These are phyloP conservation scores for Thunnus maccoyii DNA, from an alignment of 2,113 vertebrate genomes.

Conservation along the genomic window DNA sequence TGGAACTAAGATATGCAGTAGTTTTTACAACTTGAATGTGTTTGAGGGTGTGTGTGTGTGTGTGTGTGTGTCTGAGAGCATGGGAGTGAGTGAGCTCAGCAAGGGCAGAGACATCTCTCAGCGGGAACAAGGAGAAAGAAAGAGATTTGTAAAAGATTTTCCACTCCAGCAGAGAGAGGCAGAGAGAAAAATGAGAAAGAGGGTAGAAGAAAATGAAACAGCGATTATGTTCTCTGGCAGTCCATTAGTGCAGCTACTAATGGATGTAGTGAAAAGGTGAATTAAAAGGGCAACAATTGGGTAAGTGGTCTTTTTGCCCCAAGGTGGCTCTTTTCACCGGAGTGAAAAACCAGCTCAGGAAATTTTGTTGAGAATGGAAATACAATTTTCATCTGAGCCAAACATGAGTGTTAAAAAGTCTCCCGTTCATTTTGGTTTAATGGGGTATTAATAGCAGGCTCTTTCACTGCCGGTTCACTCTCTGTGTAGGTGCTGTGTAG, in stretches of 20 bases:
- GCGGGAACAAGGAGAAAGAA: conserved; percentile 14
- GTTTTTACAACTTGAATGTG: conserved; percentile 21
- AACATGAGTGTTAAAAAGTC: conserved; percentile 24
- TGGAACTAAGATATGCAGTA: conserved; percentile 77
- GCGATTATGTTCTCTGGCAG: conserved; percentile 53
- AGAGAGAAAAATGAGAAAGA: conserved; percentile 51
- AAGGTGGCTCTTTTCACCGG: conserved; percentile 45
- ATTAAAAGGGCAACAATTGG: conserved; percentile 59
- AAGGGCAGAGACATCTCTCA: conserved; percentile 34
- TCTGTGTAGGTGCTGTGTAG: not conserved
- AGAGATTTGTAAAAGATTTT: conserved; percentile 67
- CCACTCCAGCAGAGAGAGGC: conserved; percentile 61
- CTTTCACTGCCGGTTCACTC: not conserved
- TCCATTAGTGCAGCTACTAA: conserved; percentile 72
- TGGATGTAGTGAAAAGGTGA: conserved; percentile 69
- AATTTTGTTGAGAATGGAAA: conserved; percentile 12
- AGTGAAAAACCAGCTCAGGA: not conserved
- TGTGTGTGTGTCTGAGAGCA: conserved; percentile 1
- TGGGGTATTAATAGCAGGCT: not conserved
- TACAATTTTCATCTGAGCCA: not conserved
- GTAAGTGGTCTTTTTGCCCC: conserved; percentile 65
- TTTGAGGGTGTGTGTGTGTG: conserved; percentile 14
- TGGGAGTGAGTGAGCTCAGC: conserved; percentile 20
- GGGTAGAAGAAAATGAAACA: conserved; percentile 41
- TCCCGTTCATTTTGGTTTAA: conserved; percentile 29